Evolutionary conservation across 2,113 vertebrate species (phyloP).

Genomic region (Channa argus): DNA sequence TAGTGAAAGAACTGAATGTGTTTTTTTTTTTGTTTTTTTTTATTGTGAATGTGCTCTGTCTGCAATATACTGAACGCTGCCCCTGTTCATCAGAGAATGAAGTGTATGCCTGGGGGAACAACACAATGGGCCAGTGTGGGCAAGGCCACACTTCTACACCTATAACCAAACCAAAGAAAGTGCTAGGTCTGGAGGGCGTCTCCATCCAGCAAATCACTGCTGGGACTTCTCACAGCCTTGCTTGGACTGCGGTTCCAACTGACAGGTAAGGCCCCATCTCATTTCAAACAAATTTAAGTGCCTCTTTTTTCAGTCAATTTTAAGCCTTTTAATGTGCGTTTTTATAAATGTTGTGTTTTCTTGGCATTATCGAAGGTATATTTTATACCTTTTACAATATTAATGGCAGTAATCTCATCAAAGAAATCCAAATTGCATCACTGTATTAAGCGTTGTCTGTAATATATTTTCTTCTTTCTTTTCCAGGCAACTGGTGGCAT

Average conservation of each 20-base stretch:
- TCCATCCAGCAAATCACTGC: constrained; percentile 98
- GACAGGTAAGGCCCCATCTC: constrained; percentile 86
- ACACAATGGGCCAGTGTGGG: constrained; percentile 99
- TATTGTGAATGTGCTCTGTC: not conserved
- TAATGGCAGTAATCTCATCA: not conserved
- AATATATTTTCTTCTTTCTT: not conserved
- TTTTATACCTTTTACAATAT: not conserved
- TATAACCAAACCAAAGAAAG: constrained; percentile 99
- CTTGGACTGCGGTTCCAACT: constrained; percentile 97
- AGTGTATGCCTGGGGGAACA: constrained; percentile 99
- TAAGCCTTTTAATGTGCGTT: not conserved
- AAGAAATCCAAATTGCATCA: not conserved
- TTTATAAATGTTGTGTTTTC: not conserved
- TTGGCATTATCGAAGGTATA: not conserved
- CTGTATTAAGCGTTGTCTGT: not conserved
- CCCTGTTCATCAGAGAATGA: constrained; percentile 89
- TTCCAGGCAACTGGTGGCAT: constrained; percentile 94
- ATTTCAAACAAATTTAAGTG: not conserved
- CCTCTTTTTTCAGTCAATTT: too few species aligned
- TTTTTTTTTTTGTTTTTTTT: not conserved
- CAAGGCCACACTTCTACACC: constrained; percentile 98
- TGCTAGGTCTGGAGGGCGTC: constrained; percentile 94
- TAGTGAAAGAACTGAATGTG: too few species aligned
- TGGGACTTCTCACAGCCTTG: constrained; percentile 96
- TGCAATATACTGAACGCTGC: not conserved